Base-by-base conservation (phyloP, 2,888 invertebrate genomes). In the Gymnocheta viridis region DNA sequence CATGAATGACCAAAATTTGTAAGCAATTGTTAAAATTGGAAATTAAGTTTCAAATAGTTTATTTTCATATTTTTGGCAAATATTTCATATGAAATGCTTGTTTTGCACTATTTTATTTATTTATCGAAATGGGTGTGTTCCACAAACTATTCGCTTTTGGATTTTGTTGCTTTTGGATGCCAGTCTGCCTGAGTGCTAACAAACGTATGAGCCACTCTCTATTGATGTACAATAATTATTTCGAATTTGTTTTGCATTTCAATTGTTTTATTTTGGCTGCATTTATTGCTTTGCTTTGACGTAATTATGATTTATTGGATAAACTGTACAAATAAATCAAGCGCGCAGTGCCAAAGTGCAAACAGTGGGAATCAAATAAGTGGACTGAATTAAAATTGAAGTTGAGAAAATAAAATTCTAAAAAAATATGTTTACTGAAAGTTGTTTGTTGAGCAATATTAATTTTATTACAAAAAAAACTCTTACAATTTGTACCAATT, bases 191-290 rank as follows among this genome's bases (percentile, higher is more conserved):
- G n/a, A n/a, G n/a, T 62, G 22, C 29, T 56, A 56, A 29, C 38
- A 27, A 44, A 49, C 47, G 24, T 32, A 69, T 70, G 64, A 54
- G 66, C 49, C 27, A 70, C 51, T 83, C 79, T 44, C 51, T 10
- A 72, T 83, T 76, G 74, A 76, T 72, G 41, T 44, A 22, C 35
- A 56, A 72, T 66, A 74, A 79, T 66, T 74, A 56, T 83, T 79
- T 69, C 44, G 14, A 14, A 67, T 41, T 79, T 64, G 79, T 78
- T 70, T 67, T 64, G 58, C 66, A 72, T 79, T 67, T 35, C 72
- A 67, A 83, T 80, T 72, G 70, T 80, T 60, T 78, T 58, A 73
- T 69, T 77, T 81, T 69, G 51, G 29, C 67, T 24, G 10, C 32
- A 41, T 64, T 69, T 32, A 38, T 56, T 74, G 22, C 56, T 62